Evolutionary conservation across 2,113 vertebrate genomes (phyloP), one percentile per base, ranked within the genome.

Genomic region (Kryptolebias marmoratus): DNA sequence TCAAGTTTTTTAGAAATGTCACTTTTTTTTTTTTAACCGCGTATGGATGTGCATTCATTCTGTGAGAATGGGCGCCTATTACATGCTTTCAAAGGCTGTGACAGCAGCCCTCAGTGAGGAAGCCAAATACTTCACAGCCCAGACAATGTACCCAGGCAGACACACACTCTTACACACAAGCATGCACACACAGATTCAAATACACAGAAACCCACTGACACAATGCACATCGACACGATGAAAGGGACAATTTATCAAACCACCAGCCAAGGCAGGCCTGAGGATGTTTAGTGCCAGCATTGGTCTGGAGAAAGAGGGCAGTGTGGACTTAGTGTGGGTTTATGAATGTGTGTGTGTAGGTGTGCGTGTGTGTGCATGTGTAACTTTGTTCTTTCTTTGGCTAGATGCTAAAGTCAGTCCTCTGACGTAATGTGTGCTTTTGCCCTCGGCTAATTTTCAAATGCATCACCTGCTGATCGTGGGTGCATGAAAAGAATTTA

Each of bases 241-340:
- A 88, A 87, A 83, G 86, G 89, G 83, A 86, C 88, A 90, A 91
- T 92, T 93, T 90, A 92, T 90, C 89, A 91, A 89, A 90, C 87
- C 81, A 88, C 79, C 87, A 85, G 77, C 78, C 65, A 57, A 90
- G 79, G 74, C 86, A 70, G 75, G 80, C 84, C 85, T 61, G 81
- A 83, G 87, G 89, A 90, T 44, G 75, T 80, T 60, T 70, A 84
- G 78, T 91, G 87, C 88, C 88, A 84, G 84, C 64, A 74, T 45
- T 68, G 75, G 83, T 89, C 88, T 87, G 75, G 65, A 75, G 79
- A 85, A 83, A 72, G 57, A 59, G 68, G 80, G 59, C 72, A 70
- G 76, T 77, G 88, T 86, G 79, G 88, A 42, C 39, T 9, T 42
- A 9, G 74, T 68, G 64, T 71, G 72, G 54, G 27, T 73, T 67